phyloP scores from a whole-genome alignment of 2,113 vertebrate genomes.

The Chionodraco myersi region DNA sequence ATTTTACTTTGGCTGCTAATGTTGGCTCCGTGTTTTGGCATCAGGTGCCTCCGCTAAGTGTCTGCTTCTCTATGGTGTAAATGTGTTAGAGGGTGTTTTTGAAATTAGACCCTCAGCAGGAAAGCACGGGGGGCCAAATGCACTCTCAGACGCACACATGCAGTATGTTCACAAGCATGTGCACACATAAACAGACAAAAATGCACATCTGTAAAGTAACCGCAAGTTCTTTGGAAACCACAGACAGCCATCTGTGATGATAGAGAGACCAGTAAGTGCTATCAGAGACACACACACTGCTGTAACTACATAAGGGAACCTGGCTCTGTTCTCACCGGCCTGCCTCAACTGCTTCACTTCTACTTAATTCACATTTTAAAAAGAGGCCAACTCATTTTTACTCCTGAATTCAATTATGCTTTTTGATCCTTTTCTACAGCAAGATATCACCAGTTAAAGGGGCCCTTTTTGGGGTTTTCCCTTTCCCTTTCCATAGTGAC shows the following conservation, averaged over 20 bases:
- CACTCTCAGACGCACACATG: slow-evolving; percentile 33
- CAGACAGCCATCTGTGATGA: slow-evolving; percentile 54
- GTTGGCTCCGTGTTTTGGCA: slow-evolving; percentile 65
- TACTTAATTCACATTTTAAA: slow-evolving; percentile 5
- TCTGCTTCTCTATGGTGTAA: slow-evolving; percentile 37
- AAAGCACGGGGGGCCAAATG: slow-evolving; percentile 44
- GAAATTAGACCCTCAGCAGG: slow-evolving; percentile 61
- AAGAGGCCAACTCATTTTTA: slow-evolving; percentile 6
- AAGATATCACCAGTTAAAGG: neutral
- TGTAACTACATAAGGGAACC: slow-evolving; percentile 30
- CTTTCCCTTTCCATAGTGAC: too few relatives aligned
- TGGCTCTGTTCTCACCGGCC: slow-evolving; percentile 26
- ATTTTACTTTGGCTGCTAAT: slow-evolving; percentile 65
- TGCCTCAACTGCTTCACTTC: neutral
- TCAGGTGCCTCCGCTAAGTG: slow-evolving; percentile 67
- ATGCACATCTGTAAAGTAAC: slow-evolving; percentile 31
- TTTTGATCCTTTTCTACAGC: neutral
- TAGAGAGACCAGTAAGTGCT: slow-evolving; percentile 57
- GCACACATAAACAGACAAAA: slow-evolving; percentile 31
- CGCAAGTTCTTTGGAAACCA: slow-evolving; percentile 70
- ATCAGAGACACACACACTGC: slow-evolving; percentile 55
- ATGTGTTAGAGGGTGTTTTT: slow-evolving; percentile 57
- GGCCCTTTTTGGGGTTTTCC: too few relatives aligned
- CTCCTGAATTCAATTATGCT: slow-evolving; percentile 8
- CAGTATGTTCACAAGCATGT: slow-evolving; percentile 25